Percentiles rank a stretch among this genome's conserved stretches.
Evolutionary conservation across 2,888 invertebrate genomes (phyloP).

Genomic region (Ophioninae sp.): DNA sequence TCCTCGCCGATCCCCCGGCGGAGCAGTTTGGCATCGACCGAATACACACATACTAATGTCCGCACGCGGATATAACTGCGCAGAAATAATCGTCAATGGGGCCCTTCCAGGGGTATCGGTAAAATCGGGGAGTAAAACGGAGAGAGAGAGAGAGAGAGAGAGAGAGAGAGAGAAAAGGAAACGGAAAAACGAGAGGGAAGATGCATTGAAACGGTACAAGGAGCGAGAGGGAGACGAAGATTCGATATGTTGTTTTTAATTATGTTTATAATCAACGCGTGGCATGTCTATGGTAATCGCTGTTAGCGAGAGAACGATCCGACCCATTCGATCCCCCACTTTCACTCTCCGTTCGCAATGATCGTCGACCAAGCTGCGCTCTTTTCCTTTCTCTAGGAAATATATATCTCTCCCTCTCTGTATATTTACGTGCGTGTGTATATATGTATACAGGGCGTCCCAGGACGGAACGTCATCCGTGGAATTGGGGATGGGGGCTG

Average conservation of each 20-base stretch:
- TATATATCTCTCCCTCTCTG: slow-evolving; percentile 3
- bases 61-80: background rate
- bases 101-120: background rate
- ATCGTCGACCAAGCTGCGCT: slow-evolving; percentile 30
- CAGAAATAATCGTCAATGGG: slow-evolving; percentile 22
- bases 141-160: slow-evolving; percentile 21
- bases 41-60: slow-evolving; percentile 46
- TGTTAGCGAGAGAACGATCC: slow-evolving; percentile 41
- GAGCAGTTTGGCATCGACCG: slow-evolving; percentile 55
- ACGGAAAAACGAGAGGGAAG: slow-evolving; percentile 57
- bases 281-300: slow-evolving; percentile 79
- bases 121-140: slow-evolving; percentile 19
- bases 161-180: slow-evolving; percentile 2
- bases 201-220: slow-evolving; percentile 73
- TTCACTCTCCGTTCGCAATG: slow-evolving; percentile 30
- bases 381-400: too few species aligned
- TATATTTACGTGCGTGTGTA: background rate
- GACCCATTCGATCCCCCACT: slow-evolving; percentile 58
- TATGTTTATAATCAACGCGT: slow-evolving; percentile 80
- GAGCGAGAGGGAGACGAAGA: slow-evolving; percentile 66
- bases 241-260: slow-evolving; percentile 78
- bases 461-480: too few species aligned
- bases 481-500: too few species aligned
- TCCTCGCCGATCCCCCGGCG: slow-evolving; percentile 33
- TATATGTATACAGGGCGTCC: too few species aligned